Evolutionary conservation across 2,113 vertebrate species (phyloP).

Genomic region (Odobenus rosmarus): DNA sequence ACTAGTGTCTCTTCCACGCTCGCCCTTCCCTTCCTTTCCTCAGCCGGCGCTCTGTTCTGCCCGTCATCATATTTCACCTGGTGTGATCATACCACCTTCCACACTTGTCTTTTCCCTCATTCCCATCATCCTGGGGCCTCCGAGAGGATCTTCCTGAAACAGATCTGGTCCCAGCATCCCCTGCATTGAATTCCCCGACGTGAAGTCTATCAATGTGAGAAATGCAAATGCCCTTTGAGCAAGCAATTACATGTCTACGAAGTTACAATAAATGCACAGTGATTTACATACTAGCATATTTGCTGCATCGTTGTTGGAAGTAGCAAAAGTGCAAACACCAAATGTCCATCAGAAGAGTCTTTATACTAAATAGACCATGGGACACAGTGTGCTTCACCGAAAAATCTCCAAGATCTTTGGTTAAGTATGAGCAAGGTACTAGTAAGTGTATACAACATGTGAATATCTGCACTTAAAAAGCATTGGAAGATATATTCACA

Average conservation of each 20-base stretch:
- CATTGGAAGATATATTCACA: background rate
- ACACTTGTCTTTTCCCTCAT: background rate
- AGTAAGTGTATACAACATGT: background rate
- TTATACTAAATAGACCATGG: slow-evolving; percentile 2
- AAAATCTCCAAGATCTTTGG: background rate
- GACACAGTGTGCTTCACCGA: background rate
- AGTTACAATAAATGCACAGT: background rate
- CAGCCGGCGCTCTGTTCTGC: background rate
- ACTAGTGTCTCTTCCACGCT: background rate
- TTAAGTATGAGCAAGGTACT: background rate
- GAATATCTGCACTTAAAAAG: background rate
- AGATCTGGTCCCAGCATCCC: background rate
- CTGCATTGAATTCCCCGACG: background rate
- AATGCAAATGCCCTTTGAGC: background rate
- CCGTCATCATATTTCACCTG: background rate
- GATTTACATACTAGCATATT: background rate
- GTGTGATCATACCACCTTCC: background rate
- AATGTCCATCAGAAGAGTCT: background rate
- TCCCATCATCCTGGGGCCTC: background rate
- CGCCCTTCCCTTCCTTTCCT: background rate
- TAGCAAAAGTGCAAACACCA: background rate
- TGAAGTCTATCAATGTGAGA: background rate
- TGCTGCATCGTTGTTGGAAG: background rate
- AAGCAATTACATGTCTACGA: background rate
- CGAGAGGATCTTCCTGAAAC: slow-evolving; percentile 35